Percentiles rank a stretch among this genome's conserved stretches.
Conservation (phyloP, 2,797 vertebrate genomes). For the Sebastes trivittatus region DNA sequence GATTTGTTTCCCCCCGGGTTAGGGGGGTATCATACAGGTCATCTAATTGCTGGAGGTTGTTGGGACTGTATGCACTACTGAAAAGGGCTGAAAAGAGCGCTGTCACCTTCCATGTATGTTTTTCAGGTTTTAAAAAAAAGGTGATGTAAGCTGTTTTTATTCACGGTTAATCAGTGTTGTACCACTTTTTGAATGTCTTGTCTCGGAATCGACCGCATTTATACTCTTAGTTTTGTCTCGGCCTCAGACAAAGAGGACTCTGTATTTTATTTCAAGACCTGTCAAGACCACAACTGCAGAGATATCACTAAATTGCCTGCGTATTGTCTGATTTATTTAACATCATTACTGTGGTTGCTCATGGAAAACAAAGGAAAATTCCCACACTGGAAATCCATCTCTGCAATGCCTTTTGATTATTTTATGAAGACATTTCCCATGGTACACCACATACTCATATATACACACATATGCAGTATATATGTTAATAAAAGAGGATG, state of each 20-base stretch:
- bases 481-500: not conserved
- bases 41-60: conserved; percentile 1
- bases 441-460: not conserved
- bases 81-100: not conserved
- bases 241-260: not conserved
- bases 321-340: not conserved
- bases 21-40: not conserved
- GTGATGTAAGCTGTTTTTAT: not conserved
- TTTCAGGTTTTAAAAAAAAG: not conserved
- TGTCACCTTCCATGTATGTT: not conserved
- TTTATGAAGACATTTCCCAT: not conserved
- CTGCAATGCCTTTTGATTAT: not conserved
- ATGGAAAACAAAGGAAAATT: not conserved
- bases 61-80: not conserved
- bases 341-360: not conserved
- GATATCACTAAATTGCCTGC: not conserved
- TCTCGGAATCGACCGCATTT: not conserved
- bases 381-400: not conserved
- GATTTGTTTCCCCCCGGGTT: not conserved
- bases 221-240: not conserved
- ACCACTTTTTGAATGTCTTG: not conserved
- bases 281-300: not conserved
- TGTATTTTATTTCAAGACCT: not conserved
- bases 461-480: not conserved
- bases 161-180: not conserved